A percentile compares a stretch with the other conserved stretches of the same genome.
These are phyloP conservation scores for Araneus ventricosus DNA, from an alignment of 1,140 invertebrate species.

Conservation along the genomic window DNA sequence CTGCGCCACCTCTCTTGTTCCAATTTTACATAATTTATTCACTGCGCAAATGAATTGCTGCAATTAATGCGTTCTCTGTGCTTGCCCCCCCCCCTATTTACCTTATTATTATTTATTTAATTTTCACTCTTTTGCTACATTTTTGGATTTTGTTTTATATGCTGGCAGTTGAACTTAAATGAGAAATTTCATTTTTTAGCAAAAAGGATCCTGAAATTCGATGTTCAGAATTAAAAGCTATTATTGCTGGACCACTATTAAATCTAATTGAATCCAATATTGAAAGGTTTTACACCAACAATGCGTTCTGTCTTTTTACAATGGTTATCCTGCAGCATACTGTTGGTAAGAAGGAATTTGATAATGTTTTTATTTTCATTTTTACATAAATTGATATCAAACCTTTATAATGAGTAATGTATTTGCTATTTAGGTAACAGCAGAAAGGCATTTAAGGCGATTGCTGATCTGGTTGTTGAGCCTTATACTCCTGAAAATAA, in stretches of 20 bases:
- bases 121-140: no score
- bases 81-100: no score
- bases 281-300: slow-evolving; percentile 80
- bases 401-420: background rate
- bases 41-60: no score
- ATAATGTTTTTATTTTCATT: background rate
- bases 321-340: slow-evolving; percentile 86
- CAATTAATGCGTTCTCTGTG: no score
- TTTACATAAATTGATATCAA: background rate
- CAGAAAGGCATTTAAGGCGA: slow-evolving; percentile 79
- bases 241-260: slow-evolving; percentile 85
- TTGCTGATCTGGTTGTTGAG: slow-evolving; percentile 81
- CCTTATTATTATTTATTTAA: no score
- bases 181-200: slow-evolving; percentile 80
- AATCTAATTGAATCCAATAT: slow-evolving; percentile 83
- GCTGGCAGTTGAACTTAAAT: background rate
- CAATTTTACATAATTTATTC: no score
- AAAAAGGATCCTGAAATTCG: slow-evolving; percentile 89
- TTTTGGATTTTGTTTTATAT: no score
- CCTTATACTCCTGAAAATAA: slow-evolving; percentile 79
- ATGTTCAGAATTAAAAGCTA: slow-evolving; percentile 87
- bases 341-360: slow-evolving; percentile 78
- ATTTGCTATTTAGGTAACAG: slow-evolving; percentile 47
- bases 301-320: slow-evolving; percentile 86
- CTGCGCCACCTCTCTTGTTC: no score